Evolutionary conservation across 2,113 vertebrate species (phyloP).

Genomic region (Phainopepla nitens): DNA sequence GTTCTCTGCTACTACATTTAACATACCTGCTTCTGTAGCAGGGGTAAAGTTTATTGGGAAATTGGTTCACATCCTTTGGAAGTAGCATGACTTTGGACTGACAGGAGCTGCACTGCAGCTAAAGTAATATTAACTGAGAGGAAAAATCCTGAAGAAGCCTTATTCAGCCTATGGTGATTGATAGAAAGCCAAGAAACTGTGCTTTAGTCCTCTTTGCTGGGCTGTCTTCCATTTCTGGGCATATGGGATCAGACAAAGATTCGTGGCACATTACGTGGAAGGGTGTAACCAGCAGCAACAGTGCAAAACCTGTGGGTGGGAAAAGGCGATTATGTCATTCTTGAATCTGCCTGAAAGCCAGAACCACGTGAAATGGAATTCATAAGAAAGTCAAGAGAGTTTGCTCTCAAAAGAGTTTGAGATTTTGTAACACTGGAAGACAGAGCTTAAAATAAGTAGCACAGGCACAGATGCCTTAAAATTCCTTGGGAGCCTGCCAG

Average conservation of each 20-base stretch:
- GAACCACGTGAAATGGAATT: conserved; percentile 30
- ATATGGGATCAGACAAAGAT: background rate
- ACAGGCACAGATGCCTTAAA: background rate
- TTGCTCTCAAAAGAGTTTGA: background rate
- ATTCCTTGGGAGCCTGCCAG: background rate
- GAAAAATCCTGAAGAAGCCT: background rate
- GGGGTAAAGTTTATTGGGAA: background rate
- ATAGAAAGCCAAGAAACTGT: background rate
- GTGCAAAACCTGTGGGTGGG: conserved; percentile 10
- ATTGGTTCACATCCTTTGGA: background rate
- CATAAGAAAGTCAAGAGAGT: background rate
- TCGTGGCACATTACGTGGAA: background rate
- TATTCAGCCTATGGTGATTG: background rate
- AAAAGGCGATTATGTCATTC: background rate
- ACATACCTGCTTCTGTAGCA: background rate
- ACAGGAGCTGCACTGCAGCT: background rate
- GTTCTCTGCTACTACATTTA: background rate
- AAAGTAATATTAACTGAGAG: background rate
- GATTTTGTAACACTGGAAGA: conserved; percentile 23
- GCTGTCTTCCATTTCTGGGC: conserved; percentile 27
- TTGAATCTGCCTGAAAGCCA: conserved; percentile 21
- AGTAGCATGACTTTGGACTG: background rate
- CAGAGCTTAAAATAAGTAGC: conserved; percentile 32
- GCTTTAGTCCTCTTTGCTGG: background rate
- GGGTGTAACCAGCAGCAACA: background rate